phyloP scores from a whole-genome alignment of 2,113 vertebrate genomes.

The Brachyhypopomus occidentalis region DNA sequence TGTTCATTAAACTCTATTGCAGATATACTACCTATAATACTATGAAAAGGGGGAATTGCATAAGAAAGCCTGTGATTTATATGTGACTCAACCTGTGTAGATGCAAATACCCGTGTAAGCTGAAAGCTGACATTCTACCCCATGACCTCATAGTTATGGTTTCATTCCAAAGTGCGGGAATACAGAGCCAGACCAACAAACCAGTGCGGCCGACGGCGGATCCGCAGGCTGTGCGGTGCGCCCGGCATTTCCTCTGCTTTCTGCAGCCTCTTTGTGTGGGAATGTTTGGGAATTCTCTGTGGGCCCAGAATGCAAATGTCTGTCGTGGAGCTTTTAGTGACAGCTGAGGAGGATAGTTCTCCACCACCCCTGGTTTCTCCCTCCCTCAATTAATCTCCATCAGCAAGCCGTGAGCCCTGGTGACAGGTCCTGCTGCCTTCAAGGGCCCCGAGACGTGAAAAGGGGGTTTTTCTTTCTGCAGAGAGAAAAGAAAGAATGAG shows the following conservation, averaged over 20 bases:
- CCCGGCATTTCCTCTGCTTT: not conserved
- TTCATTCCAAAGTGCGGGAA: too few species aligned
- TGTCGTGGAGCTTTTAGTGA: conserved; percentile 35
- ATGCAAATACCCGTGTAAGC: too few species aligned
- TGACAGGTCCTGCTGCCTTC: conserved; percentile 24
- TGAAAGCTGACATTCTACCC: too few species aligned
- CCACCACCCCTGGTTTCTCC: conserved; percentile 26
- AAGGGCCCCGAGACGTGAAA: conserved; percentile 22
- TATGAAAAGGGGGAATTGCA: too few species aligned
- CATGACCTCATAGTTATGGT: too few species aligned
- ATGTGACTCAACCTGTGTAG: too few species aligned
- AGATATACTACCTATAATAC: too few species aligned
- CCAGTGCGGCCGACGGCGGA: not conserved
- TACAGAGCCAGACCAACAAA: not conserved
- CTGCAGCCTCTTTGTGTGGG: not conserved
- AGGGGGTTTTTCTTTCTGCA: not conserved
- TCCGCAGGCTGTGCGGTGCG: not conserved
- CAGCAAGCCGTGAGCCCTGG: conserved; percentile 13
- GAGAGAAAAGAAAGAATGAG: not conserved
- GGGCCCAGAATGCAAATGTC: conserved; percentile 36
- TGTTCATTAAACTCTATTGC: too few species aligned
- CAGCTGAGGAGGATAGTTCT: conserved; percentile 47
- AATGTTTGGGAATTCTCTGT: conserved; percentile 4
- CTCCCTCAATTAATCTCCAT: conserved; percentile 50
- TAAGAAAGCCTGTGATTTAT: too few species aligned